A percentile compares a stretch with the other conserved stretches of the same genome.
Evolutionary conservation across 2,888 invertebrate genomes (phyloP).

Genomic region (Nemapogon koenigi): DNA sequence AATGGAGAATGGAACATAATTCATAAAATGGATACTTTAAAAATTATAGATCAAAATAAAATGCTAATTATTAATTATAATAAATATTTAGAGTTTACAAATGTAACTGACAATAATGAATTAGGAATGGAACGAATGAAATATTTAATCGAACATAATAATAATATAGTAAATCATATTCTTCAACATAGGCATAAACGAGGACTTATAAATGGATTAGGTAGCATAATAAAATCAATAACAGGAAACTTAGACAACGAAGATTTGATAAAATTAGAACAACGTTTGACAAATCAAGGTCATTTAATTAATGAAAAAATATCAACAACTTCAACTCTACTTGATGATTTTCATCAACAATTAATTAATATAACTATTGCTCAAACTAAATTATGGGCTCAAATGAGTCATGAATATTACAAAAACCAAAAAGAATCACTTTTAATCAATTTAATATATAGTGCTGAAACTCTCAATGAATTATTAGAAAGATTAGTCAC

Average conservation of each 20-base stretch:
- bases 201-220: not conserved
- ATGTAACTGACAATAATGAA: too few relatives aligned
- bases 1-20: not conserved
- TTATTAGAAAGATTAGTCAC: too few relatives aligned
- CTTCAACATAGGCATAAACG: not conserved
- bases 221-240: not conserved
- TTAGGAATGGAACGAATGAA: too few relatives aligned
- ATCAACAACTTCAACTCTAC: not conserved
- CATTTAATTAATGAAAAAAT: not conserved
- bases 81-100: too few relatives aligned
- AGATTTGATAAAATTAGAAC: not conserved
- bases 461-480: not conserved
- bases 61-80: too few relatives aligned
- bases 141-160: not conserved
- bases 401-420: too few relatives aligned
- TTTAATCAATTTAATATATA: not conserved
- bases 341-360: too few relatives aligned
- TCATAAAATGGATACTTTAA: not conserved
- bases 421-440: too few relatives aligned
- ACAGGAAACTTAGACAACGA: not conserved
- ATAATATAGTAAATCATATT: not conserved
- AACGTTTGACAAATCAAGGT: not conserved
- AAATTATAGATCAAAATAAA: too few relatives aligned
- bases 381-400: too few relatives aligned
- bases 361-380: too few relatives aligned